phyloP scores from a whole-genome alignment of 2,113 vertebrate genomes.

The Piaya cayana region DNA sequence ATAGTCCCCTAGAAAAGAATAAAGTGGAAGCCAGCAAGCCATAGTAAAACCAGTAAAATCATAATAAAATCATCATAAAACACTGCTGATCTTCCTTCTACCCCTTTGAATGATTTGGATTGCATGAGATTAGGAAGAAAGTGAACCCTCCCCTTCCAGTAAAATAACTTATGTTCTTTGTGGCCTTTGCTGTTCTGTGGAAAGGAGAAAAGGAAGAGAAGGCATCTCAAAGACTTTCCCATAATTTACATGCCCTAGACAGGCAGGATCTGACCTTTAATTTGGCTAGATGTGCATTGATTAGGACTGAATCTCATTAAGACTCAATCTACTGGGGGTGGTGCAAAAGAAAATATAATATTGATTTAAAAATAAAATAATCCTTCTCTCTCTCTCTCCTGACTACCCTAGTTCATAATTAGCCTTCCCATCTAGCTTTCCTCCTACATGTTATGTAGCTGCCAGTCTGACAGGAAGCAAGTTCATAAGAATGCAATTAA shows the following conservation, averaged over 20 bases:
- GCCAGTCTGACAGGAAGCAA: constrained; percentile 6
- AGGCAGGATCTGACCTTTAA: constrained; percentile 33
- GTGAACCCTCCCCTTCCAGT: not conserved
- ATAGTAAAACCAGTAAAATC: not conserved
- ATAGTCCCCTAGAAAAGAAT: not conserved
- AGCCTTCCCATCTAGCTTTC: constrained; percentile 26
- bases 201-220: not conserved
- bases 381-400: not conserved
- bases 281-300: constrained; percentile 37
- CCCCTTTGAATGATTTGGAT: not conserved
- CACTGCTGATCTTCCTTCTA: not conserved
- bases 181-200: not conserved
- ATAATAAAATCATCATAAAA: too few relatives aligned
- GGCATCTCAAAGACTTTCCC: not conserved
- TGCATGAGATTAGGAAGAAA: not conserved
- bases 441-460: not conserved
- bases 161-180: not conserved
- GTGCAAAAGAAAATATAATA: constrained; percentile 33
- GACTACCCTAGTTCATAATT: constrained; percentile 28
- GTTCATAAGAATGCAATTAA: constrained; percentile 25
- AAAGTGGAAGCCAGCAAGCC: not conserved
- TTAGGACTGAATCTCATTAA: constrained; percentile 32
- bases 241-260: not conserved
- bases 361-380: constrained; percentile 58
- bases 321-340: constrained; percentile 9